A percentile compares a stretch with the other conserved stretches of the same genome.
Evolutionary conservation across 2,888 invertebrate species (phyloP).

Genomic region (Erpobdella octoculata): DNA sequence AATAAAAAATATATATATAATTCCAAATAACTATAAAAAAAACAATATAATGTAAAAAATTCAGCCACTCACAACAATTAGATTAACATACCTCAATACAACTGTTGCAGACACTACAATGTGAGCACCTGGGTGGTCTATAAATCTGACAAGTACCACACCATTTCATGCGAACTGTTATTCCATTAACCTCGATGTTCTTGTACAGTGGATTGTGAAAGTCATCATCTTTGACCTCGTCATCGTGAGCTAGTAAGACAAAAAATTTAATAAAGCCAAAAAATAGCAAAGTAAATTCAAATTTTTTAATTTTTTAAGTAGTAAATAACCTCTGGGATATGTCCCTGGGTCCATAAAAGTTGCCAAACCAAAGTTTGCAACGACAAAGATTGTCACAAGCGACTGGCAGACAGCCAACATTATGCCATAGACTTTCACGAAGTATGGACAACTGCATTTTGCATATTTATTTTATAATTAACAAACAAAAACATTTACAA

Average conservation of each 20-base stretch:
- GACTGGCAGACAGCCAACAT: conserved; percentile 69
- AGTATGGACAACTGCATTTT: conserved; percentile 42
- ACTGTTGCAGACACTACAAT: conserved; percentile 97
- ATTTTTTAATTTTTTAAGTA: neutral
- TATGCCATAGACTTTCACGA: conserved; percentile 40
- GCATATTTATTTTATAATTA: too few species aligned
- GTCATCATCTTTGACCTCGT: conserved; percentile 75
- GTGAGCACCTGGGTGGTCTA: conserved; percentile 94
- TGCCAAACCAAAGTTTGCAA: conserved; percentile 95
- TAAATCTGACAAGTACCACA: conserved; percentile 99
- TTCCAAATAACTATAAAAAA: neutral
- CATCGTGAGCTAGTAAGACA: conserved; percentile 47
- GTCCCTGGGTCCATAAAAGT: conserved; percentile 99
- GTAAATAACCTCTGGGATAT: conserved; percentile 79
- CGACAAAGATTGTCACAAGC: conserved; percentile 87
- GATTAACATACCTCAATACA: conserved; percentile 62
- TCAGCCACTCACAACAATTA: neutral
- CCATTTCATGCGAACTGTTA: conserved; percentile 99
- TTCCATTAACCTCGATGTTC: conserved; percentile 94
- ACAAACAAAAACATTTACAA: too few species aligned
- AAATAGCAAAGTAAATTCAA: conserved; percentile 46
- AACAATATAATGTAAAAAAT: neutral
- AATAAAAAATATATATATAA: neutral
- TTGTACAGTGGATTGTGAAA: conserved; percentile 84
- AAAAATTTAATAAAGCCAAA: conserved; percentile 47